Percentiles rank a stretch among this genome's conserved stretches.
phyloP scores from a whole-genome alignment of 2,888 invertebrate species.

The Chrysolina haemoptera region DNA sequence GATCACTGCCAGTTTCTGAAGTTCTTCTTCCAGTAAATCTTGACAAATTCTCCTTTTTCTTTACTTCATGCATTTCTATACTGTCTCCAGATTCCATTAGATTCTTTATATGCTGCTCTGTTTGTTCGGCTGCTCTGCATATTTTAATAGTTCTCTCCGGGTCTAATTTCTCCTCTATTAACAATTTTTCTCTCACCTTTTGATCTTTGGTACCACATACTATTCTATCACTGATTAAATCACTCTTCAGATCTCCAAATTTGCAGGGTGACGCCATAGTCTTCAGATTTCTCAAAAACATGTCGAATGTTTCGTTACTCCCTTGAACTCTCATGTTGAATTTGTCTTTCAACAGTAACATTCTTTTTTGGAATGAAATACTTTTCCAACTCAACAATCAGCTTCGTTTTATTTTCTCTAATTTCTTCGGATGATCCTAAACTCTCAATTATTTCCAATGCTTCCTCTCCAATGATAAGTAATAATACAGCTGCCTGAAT shows the following conservation, averaged over 20 bases:
- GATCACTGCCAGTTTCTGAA: background rate
- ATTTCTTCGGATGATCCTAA: background rate
- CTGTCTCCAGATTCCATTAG: background rate
- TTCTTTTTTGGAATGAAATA: background rate
- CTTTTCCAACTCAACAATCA: background rate
- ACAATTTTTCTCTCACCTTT: background rate
- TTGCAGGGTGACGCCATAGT: background rate
- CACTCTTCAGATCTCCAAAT: background rate
- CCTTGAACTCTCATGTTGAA: slow-evolving; percentile 4
- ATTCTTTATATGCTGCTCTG: slow-evolving; percentile 1
- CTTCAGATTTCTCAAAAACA: background rate
- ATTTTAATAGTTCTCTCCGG: background rate
- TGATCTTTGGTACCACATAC: slow-evolving; percentile 12
- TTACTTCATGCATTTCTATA: background rate
- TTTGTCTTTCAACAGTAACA: slow-evolving; percentile 10
- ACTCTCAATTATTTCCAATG: slow-evolving; percentile 1
- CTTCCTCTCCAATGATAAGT: slow-evolving; percentile 2
- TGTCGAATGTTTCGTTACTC: background rate
- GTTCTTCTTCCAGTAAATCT: background rate
- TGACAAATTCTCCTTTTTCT: background rate
- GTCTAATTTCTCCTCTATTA: background rate
- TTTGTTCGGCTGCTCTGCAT: slow-evolving; percentile 10
- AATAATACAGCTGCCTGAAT: background rate
- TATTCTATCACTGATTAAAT: background rate
- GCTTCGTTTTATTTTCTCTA: background rate